A percentile compares a stretch with the other conserved stretches of the same genome.
Evolutionary conservation across 2,113 vertebrate species (phyloP).

Genomic region (Hippoglossus stenolepis): DNA sequence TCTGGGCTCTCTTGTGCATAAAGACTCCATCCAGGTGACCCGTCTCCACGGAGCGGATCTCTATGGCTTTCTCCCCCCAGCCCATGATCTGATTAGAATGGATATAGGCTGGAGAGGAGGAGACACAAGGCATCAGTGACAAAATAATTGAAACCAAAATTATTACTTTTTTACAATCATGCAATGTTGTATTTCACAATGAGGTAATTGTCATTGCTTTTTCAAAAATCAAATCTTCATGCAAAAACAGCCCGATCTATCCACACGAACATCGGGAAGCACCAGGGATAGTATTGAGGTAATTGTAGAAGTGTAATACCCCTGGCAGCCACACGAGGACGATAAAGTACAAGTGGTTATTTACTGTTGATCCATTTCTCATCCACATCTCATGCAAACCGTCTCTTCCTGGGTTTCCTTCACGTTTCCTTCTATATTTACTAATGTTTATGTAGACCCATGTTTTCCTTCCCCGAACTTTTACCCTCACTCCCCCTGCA

Average conservation of each 20-base stretch:
- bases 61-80: conserved; percentile 99
- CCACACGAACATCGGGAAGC: no score
- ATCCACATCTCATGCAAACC: neutral
- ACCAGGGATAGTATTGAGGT: neutral
- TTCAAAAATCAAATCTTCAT: no score
- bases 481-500: no score
- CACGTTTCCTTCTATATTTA: neutral
- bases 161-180: neutral
- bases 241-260: no score
- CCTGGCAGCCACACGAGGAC: conserved; percentile 23
- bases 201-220: no score
- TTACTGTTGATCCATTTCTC: neutral
- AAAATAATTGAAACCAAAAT: conserved; percentile 28
- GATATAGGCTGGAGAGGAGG: conserved; percentile 92
- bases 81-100: conserved; percentile 99
- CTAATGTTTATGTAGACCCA: neutral
- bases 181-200: no score
- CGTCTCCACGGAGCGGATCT: conserved; percentile 98
- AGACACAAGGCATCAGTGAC: conserved; percentile 1
- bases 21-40: conserved; percentile 98
- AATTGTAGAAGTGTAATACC: neutral
- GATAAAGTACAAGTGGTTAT: conserved; percentile 18
- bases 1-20: conserved; percentile 99
- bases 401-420: neutral
- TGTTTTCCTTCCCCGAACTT: no score